Evolutionary conservation across 2,113 vertebrate genomes (phyloP).

Genomic region (Catharus fuscescens): DNA sequence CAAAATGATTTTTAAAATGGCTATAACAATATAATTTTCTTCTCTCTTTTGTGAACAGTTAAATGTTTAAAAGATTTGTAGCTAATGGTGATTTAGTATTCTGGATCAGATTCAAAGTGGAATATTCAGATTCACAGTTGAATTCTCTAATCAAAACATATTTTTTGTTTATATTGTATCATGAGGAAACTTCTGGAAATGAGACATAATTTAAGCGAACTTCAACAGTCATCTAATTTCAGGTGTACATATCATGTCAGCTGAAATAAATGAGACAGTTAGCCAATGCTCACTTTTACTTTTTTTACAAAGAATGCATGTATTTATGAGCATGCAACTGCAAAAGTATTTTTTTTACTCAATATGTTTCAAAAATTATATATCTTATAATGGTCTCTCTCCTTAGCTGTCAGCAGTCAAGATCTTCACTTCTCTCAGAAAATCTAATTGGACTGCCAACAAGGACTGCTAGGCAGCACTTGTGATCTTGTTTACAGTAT

Average conservation of each 20-base stretch:
- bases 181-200: constrained; percentile 15
- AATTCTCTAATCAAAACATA: background rate
- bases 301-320: background rate
- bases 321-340: background rate
- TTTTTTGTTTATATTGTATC: background rate
- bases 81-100: background rate
- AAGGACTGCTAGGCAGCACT: background rate
- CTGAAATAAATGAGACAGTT: background rate
- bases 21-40: constrained; percentile 1
- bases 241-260: background rate
- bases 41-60: background rate
- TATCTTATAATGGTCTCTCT: background rate
- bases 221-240: background rate
- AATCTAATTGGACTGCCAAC: background rate
- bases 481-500: background rate
- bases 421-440: background rate
- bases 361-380: background rate
- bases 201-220: background rate
- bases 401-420: background rate
- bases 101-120: background rate
- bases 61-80: background rate
- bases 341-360: background rate
- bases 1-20: background rate
- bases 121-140: background rate
- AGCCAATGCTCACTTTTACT: background rate